Conservation (phyloP, 2,888 invertebrate genomes). For the Idaea biselata region DNA sequence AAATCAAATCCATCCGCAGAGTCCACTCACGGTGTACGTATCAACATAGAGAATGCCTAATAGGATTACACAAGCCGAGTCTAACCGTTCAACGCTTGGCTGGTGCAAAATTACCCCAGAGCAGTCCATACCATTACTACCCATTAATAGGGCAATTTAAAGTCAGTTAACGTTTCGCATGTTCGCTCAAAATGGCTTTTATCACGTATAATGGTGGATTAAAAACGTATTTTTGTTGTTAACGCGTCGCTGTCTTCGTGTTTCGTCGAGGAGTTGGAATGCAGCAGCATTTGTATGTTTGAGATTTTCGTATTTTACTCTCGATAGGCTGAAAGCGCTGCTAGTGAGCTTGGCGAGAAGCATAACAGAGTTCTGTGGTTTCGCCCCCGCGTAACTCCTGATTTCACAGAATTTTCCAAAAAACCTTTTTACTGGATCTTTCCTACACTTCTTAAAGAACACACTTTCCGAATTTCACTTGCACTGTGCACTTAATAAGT, state of each 20-base stretch:
- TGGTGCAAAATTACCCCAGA: conserved; percentile 31
- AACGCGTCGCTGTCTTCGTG: conserved; percentile 20
- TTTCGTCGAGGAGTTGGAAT: conserved; percentile 26
- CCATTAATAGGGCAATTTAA: conserved; percentile 58
- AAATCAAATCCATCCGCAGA: not conserved
- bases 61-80: conserved; percentile 31
- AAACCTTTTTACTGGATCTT: no score
- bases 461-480: no score
- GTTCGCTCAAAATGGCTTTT: conserved; percentile 48
- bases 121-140: conserved; percentile 43
- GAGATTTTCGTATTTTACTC: not conserved
- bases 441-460: no score
- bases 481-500: no score
- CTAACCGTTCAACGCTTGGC: conserved; percentile 32
- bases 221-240: conserved; percentile 43
- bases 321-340: no score
- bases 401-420: no score
- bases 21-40: conserved; percentile 13
- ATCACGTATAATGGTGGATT: conserved; percentile 52
- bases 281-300: not conserved
- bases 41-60: conserved; percentile 31
- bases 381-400: no score
- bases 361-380: no score
- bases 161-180: conserved; percentile 51
- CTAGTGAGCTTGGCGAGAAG: no score